Base-by-base conservation (phyloP, 2,888 invertebrate genomes). In the Drosophila ustulata region DNA sequence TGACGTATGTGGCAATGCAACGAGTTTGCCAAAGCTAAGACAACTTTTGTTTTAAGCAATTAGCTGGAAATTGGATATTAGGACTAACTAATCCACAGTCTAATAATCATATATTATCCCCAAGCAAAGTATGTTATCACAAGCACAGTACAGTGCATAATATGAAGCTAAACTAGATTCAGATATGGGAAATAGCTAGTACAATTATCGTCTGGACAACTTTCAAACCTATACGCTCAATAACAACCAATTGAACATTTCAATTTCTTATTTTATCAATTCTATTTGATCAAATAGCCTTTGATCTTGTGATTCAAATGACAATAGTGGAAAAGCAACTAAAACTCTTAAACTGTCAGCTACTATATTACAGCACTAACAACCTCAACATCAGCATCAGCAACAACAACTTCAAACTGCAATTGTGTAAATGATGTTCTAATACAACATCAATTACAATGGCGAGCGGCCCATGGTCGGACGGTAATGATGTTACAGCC, bases 341-440 rank as follows among this genome's bases (percentile, higher is more conserved):
- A 43, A 59, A 57, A 64, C 58, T 70, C 30, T 52, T 47, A 51
- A 69, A 62, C 68, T 63, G 66, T 68, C 78, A 63, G 68, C 77
- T 68, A 72, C 64, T 45, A 65, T 77, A 72, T 77, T 72, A 77
- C 57, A 63, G 58, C 63, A 63, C 41, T 46, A 71, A 25, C 57
- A 45, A 28, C 37, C 47, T 53, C 49, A 52, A 41, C 46, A 68
- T 26, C 52, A 57, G 45, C 47, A 68, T 34, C 69, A 57, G 50
- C 50, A 49, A 45, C 55, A 63, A 37, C 57, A 47, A 32, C 66
- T 66, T 56, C 69, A 68, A 78, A 71, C 78, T 83, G 74, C 85
- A 88, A 88, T 88, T 86, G 88, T 82, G 86, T 88, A 86, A 88
- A 84, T 88, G 83, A 81, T 86, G 88, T 86, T 86, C 87, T 86